phyloP scores from a whole-genome alignment of 2,888 invertebrate genomes.

The Xanthia togata region DNA sequence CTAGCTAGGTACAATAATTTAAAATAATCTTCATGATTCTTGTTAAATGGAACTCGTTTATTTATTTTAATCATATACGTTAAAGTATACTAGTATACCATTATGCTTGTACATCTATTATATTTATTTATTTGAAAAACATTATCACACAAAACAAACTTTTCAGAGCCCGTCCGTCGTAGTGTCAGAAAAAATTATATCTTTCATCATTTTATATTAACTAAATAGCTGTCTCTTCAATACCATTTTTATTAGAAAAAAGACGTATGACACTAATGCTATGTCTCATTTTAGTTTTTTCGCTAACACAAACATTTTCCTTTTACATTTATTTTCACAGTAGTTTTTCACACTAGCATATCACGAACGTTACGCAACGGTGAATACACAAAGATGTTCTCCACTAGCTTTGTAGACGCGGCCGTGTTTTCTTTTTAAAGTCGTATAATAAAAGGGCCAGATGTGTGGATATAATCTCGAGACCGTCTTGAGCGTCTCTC shows the following conservation, averaged over 20 bases:
- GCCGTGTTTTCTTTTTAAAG: conserved; percentile 69
- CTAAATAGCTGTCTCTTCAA: conserved; percentile 2
- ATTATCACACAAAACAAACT: background rate
- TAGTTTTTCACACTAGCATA: conserved; percentile 49
- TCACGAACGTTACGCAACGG: conserved; percentile 56
- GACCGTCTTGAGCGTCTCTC: conserved; percentile 68
- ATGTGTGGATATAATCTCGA: conserved; percentile 73
- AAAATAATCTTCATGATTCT: background rate
- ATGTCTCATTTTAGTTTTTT: conserved; percentile 25
- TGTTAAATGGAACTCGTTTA: background rate
- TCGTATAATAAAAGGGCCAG: conserved; percentile 70
- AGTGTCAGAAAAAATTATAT: conserved; percentile 2
- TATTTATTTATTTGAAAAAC: background rate
- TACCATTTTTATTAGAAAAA: conserved; percentile 7
- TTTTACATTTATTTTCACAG: conserved; percentile 22
- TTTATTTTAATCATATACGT: background rate
- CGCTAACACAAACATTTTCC: conserved; percentile 26
- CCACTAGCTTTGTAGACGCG: conserved; percentile 64
- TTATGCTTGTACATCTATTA: background rate
- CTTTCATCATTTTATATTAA: conserved; percentile 3
- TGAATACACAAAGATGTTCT: conserved; percentile 59
- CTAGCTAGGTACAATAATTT: background rate
- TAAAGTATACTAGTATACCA: background rate
- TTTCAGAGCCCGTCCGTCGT: background rate
- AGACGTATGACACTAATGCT: conserved; percentile 21